Base-by-base conservation (phyloP, 2,797 vertebrate genomes). In the Enteromius argenteus region DNA sequence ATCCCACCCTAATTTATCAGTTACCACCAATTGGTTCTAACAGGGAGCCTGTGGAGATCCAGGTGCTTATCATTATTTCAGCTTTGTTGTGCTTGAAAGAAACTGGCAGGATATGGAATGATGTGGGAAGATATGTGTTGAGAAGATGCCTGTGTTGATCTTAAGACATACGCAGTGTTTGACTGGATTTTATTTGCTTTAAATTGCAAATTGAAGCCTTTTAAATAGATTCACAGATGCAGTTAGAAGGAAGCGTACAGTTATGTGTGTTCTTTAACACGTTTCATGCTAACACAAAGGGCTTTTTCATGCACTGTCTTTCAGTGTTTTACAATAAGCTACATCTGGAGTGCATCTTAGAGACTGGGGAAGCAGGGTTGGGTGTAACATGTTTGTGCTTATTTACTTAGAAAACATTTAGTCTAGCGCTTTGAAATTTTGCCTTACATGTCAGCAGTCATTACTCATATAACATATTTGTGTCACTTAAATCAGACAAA, bases 41-140 rank as follows among this genome's bases (percentile, higher is more conserved):
- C 91, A 85, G 85, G 87, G 88, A 92, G 87, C 93, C 91, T 92
- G 92, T 92, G 92, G 92, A 92, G 92, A 91, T 93, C 93, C 93
- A 95, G 94, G 93, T 94, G 94, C 92, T 92, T 92, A 93, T 91
- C 91, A 93, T 94, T 94, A 93, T 92, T 92, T 89, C 89, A 68
- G 86, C 86, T 91, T 92, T 88, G 90, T 88, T 91, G 92, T 89
- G 92, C 91, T 90, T 89, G 85, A 89, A 73, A 83, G 75, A 79
- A 74, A 67, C 81, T 66, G 81, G 66, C 81, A 75, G 53, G 56
- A 71, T 78, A 82, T 81, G 75, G 67, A 79, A 78, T 73, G 35
- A 66, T 62, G 51, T 69, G 51, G 53, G 17, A 9, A 62, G 66
- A 51, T 71, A 74, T 85, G 58, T 35, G 49, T 21, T 19, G 37